Conservation (phyloP, 1,140 invertebrate species). For the Brachionus calyciflorus region DNA sequence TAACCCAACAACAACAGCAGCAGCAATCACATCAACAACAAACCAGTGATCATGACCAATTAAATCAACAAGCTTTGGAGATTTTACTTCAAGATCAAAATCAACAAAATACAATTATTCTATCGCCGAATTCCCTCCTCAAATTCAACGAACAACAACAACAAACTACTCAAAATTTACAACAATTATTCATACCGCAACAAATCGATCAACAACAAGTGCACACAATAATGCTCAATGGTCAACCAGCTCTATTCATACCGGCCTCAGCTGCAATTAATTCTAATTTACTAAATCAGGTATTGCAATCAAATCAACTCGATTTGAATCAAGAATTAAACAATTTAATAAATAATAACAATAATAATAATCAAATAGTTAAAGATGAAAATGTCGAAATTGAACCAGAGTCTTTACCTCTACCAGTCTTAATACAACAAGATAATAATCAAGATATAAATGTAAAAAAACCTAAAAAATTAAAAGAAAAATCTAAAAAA, state of each 20-base stretch:
- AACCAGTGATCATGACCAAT: background rate
- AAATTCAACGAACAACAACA: background rate
- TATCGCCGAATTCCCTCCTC: background rate
- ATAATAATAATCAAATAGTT: background rate
- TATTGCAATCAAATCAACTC: background rate
- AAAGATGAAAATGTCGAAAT: background rate
- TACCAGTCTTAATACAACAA: too few relatives aligned
- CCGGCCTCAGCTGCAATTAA: slow-evolving; percentile 28
- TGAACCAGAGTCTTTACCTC: background rate
- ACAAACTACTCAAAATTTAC: background rate
- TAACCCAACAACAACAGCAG: background rate
- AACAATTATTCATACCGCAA: background rate
- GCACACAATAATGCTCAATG: slow-evolving; percentile 41
- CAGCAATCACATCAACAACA: too few relatives aligned
- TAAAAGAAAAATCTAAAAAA: background rate
- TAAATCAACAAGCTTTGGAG: background rate
- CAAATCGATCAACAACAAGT: slow-evolving; percentile 3
- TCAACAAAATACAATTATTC: background rate
- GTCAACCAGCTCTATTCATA: slow-evolving; percentile 42
- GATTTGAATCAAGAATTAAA: background rate
- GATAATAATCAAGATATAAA: background rate
- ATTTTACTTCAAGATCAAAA: background rate
- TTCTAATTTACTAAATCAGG: slow-evolving; percentile 23
- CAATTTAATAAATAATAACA: background rate
- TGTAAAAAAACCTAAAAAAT: background rate